Conservation (phyloP, 2,797 vertebrate genomes). For the Lepus townsendii region DNA sequence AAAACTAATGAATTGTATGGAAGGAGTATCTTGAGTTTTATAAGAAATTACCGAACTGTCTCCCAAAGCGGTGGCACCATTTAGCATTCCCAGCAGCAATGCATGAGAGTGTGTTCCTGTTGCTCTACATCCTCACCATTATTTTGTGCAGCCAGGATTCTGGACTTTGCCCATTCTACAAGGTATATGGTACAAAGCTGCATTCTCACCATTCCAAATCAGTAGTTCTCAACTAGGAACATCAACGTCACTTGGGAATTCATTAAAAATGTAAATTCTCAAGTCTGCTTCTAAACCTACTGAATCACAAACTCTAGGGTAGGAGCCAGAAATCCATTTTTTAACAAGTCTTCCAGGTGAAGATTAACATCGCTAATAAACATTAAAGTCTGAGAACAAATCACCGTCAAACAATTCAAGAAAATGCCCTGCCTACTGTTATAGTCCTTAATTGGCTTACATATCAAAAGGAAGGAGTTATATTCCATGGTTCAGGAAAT, state of each 20-base stretch:
- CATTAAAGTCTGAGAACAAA: not conserved
- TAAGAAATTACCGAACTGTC: not conserved
- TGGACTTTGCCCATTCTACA: no score
- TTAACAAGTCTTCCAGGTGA: not conserved
- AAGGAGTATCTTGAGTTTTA: not conserved
- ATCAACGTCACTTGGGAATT: not conserved
- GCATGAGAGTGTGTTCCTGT: not conserved
- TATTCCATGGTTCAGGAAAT: not conserved
- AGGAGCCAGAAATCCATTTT: no score
- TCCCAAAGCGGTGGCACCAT: not conserved
- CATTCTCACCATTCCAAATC: not conserved
- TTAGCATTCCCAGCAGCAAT: not conserved
- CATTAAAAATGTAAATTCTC: not conserved
- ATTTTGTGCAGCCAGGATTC: no score
- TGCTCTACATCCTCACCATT: not conserved
- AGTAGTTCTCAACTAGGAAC: not conserved
- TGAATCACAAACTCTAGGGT: not conserved
- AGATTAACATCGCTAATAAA: not conserved
- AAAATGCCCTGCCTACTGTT: not conserved
- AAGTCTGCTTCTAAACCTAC: not conserved
- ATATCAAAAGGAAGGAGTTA: not conserved
- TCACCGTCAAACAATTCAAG: not conserved
- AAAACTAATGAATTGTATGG: fast-evolving
- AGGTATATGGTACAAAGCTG: not conserved
- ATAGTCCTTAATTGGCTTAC: not conserved